A percentile compares a stretch with the other conserved stretches of the same genome.
These are phyloP conservation scores for Takifugu flavidus DNA, from an alignment of 2,113 vertebrate species.

Conservation along the genomic window DNA sequence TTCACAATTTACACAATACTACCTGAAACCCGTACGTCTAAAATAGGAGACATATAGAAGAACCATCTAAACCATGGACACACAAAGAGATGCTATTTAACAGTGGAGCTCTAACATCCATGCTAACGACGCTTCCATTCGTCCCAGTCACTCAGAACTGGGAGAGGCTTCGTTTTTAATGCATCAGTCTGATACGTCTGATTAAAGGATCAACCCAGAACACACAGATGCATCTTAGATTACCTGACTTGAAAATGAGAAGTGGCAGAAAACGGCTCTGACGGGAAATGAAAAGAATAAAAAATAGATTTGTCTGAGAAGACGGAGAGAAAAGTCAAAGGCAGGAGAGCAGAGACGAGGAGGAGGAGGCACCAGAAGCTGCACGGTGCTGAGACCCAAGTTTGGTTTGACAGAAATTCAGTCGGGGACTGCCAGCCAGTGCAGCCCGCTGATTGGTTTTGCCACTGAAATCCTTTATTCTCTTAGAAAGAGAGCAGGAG, in stretches of 20 bases:
- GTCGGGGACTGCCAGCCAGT: constrained; percentile 53
- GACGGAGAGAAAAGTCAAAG: background rate
- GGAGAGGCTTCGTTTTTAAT: no score
- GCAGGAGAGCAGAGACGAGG: constrained; percentile 4
- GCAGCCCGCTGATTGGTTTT: constrained; percentile 63
- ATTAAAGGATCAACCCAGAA: constrained; percentile 9
- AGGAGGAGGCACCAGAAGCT: constrained; percentile 25
- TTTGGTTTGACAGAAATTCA: constrained; percentile 68
- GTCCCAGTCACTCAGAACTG: no score
- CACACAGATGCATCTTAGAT: constrained; percentile 54
- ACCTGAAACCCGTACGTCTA: no score
- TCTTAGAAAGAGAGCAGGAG: constrained; percentile 63
- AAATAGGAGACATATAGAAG: no score
- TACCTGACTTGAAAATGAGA: constrained; percentile 53
- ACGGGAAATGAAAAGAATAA: constrained; percentile 7
- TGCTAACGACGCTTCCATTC: no score
- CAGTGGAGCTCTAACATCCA: background rate
- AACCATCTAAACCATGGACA: no score
- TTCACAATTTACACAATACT: no score
- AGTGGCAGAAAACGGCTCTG: constrained; percentile 49
- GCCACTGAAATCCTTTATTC: constrained; percentile 74
- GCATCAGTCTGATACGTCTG: no score
- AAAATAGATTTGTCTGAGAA: background rate
- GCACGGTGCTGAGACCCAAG: constrained; percentile 36
- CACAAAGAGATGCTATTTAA: no score